Conservation (phyloP, 64 coral and sea anemone genomes). For the Orbicella faveolata region DNA sequence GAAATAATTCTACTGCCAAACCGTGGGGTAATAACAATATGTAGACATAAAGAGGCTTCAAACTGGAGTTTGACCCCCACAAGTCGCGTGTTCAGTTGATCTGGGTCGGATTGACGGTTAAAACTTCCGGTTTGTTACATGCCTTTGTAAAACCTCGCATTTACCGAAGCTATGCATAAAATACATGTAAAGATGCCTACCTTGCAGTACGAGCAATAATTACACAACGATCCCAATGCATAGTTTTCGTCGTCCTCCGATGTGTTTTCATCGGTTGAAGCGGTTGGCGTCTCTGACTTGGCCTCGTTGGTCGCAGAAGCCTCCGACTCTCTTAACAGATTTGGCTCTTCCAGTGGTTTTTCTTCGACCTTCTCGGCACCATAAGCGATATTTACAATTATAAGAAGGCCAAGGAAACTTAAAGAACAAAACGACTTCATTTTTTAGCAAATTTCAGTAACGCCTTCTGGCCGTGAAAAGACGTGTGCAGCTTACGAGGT, state of each 20-base stretch:
- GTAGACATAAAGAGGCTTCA: too few species aligned
- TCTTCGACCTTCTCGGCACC: constrained; percentile 28
- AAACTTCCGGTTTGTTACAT: too few species aligned
- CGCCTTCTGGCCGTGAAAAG: neutral
- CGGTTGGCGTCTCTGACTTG: constrained; percentile 20
- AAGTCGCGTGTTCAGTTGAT: too few species aligned
- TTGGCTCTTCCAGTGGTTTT: constrained; percentile 43
- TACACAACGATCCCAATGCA: constrained; percentile 76
- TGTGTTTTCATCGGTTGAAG: constrained; percentile 7
- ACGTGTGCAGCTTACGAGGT: neutral
- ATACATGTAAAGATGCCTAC: constrained; percentile 11
- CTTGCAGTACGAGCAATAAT: constrained; percentile 95
- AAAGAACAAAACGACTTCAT: neutral
- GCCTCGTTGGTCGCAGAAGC: constrained; percentile 12
- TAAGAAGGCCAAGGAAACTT: neutral
- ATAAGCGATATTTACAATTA: neutral
- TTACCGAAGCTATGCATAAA: too few species aligned
- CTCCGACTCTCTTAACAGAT: constrained; percentile 22
- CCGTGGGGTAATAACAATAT: too few species aligned
- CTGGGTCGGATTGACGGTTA: too few species aligned
- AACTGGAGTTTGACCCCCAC: too few species aligned
- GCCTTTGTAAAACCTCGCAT: too few species aligned
- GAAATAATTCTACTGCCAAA: too few species aligned
- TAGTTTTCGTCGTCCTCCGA: constrained; percentile 55
- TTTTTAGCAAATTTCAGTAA: neutral